These are phyloP conservation scores for Henicopernis longicauda DNA, from an alignment of 2,113 vertebrate species.

Conservation along the genomic window DNA sequence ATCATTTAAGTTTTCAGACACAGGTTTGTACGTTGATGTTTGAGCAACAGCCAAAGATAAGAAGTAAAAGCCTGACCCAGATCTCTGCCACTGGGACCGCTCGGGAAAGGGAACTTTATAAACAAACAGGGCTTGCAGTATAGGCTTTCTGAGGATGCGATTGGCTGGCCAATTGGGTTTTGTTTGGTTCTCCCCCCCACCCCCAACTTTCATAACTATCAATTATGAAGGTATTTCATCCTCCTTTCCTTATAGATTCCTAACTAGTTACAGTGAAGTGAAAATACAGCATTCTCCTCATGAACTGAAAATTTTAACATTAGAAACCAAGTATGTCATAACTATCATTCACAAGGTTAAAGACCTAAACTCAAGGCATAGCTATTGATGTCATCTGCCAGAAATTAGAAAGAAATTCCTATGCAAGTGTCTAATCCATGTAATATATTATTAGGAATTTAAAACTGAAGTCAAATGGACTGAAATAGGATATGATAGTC, in stretches of 20 bases:
- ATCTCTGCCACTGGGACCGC: background rate
- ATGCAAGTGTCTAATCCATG: background rate
- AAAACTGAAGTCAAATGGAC: background rate
- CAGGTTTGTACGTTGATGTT: background rate
- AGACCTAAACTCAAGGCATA: background rate
- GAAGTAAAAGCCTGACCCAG: background rate
- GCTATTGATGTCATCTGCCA: background rate
- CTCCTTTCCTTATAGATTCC: background rate
- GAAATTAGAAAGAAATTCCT: background rate
- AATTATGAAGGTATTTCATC: background rate
- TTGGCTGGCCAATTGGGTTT: background rate
- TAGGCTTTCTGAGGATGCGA: background rate
- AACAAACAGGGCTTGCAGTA: background rate
- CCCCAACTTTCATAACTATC: background rate
- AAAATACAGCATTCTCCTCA: background rate
- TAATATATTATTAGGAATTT: background rate
- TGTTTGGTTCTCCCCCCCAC: background rate
- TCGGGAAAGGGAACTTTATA: background rate
- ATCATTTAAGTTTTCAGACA: background rate
- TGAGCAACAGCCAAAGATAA: background rate
- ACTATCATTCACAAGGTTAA: background rate
- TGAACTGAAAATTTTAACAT: background rate
- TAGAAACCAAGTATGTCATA: background rate
- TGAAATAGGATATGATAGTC: background rate
- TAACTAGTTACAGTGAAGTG: background rate